Conservation (phyloP, 2,113 vertebrate genomes). For the Hymenochirus boettgeri region DNA sequence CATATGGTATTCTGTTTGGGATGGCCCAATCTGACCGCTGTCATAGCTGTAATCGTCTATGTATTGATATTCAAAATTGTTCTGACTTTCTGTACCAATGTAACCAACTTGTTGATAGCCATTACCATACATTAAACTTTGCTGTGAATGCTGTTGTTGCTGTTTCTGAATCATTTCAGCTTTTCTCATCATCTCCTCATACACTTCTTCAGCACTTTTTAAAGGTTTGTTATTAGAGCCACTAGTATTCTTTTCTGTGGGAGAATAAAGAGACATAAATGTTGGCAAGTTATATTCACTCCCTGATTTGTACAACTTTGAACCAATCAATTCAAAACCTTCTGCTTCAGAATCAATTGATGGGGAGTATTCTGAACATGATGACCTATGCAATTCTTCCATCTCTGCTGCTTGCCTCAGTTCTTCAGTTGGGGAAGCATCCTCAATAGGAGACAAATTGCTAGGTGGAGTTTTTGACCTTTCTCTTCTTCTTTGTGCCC, state of each 20-base stretch:
- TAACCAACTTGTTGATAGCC: constrained; percentile 63
- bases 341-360: constrained; percentile 94
- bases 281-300: constrained; percentile 95
- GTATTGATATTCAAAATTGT: constrained; percentile 69
- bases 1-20: constrained; percentile 64
- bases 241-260: constrained; percentile 73
- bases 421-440: constrained; percentile 94
- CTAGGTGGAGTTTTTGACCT: constrained; percentile 96
- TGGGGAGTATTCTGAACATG: constrained; percentile 96
- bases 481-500: constrained; percentile 91
- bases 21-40: constrained; percentile 8
- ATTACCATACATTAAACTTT: constrained; percentile 57
- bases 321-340: constrained; percentile 77
- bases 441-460: constrained; percentile 95
- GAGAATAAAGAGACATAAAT: constrained; percentile 95
- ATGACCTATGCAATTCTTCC: constrained; percentile 96
- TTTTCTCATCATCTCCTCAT: constrained; percentile 96
- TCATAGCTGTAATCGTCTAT: constrained; percentile 68
- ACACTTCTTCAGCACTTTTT: constrained; percentile 95
- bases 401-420: constrained; percentile 94
- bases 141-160: constrained; percentile 66
- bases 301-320: constrained; percentile 90
- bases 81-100: constrained; percentile 52
- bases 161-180: constrained; percentile 90
- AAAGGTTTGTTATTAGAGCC: constrained; percentile 78